These are phyloP conservation scores for Panzeria rudis DNA, from an alignment of 2,888 invertebrate genomes.

Conservation along the genomic window DNA sequence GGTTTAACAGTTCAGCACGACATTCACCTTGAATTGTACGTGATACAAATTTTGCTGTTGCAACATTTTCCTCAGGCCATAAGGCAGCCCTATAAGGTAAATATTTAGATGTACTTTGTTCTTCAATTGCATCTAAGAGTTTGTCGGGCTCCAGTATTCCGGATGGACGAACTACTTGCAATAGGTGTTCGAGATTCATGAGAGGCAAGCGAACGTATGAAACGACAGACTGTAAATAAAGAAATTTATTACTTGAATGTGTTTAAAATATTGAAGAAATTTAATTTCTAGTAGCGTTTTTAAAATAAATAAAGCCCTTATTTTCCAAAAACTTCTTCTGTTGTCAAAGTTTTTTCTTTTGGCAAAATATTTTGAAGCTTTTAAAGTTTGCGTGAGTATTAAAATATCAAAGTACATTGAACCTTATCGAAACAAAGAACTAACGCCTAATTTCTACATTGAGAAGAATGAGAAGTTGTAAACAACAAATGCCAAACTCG, in stretches of 20 bases:
- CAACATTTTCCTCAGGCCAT: constrained; percentile 95
- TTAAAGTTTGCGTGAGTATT: too few relatives aligned
- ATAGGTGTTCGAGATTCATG: constrained; percentile 93
- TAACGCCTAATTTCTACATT: too few relatives aligned
- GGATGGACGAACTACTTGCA: constrained; percentile 94
- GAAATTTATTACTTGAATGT: constrained; percentile 7
- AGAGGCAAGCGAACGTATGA: constrained; percentile 92
- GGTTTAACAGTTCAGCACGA: constrained; percentile 93
- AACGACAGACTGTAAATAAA: constrained; percentile 84
- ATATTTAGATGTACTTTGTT: constrained; percentile 91
- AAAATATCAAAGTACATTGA: too few relatives aligned
- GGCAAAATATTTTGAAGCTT: too few relatives aligned
- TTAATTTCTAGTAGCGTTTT: too few relatives aligned
- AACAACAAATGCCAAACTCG: too few relatives aligned
- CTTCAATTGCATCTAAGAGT: constrained; percentile 96
- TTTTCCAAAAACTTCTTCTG: too few relatives aligned
- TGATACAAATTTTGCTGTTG: constrained; percentile 91
- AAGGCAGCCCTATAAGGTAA: constrained; percentile 93
- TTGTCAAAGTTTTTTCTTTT: too few relatives aligned
- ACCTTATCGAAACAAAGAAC: too few relatives aligned
- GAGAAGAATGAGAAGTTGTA: too few relatives aligned
- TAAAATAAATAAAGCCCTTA: too few relatives aligned
- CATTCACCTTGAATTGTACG: constrained; percentile 96
- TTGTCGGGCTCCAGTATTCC: constrained; percentile 94
- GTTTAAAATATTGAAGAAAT: background rate